These are phyloP conservation scores for Chaetura pelagica DNA, from an alignment of 2,113 vertebrate genomes.

Conservation along the genomic window DNA sequence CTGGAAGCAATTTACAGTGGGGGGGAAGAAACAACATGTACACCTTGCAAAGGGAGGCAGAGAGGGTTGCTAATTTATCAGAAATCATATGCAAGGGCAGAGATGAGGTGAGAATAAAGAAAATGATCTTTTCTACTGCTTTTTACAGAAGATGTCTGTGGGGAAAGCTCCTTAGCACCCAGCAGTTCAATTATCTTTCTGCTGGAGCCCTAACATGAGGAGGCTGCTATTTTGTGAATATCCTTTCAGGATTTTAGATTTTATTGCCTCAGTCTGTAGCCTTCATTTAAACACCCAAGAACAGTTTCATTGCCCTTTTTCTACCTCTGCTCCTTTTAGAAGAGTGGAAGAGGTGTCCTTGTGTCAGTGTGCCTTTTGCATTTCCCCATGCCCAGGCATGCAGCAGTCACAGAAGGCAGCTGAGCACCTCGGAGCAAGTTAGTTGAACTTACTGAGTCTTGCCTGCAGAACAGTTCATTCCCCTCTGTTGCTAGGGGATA, in stretches of 20 bases:
- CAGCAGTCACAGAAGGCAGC: neutral
- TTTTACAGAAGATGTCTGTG: neutral
- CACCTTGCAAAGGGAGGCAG: neutral
- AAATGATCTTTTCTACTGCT: neutral
- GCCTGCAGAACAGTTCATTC: neutral
- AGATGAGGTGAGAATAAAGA: neutral
- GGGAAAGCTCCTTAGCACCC: neutral
- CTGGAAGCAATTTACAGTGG: slow-evolving; percentile 22
- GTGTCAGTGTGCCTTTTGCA: neutral
- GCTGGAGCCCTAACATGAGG: neutral
- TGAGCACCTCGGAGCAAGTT: neutral
- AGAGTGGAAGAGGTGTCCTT: neutral
- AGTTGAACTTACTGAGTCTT: neutral
- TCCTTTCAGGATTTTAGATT: neutral
- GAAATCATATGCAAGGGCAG: neutral
- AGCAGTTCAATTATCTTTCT: neutral
- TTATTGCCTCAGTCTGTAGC: neutral
- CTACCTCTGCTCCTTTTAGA: neutral
- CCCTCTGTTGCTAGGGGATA: neutral
- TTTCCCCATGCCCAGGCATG: neutral
- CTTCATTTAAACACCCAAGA: neutral
- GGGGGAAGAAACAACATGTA: neutral
- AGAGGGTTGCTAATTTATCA: neutral
- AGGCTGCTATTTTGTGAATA: neutral
- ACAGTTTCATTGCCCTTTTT: neutral